Base-by-base conservation (phyloP, 2,888 invertebrate genomes). In the Drosophila leonis region DNA sequence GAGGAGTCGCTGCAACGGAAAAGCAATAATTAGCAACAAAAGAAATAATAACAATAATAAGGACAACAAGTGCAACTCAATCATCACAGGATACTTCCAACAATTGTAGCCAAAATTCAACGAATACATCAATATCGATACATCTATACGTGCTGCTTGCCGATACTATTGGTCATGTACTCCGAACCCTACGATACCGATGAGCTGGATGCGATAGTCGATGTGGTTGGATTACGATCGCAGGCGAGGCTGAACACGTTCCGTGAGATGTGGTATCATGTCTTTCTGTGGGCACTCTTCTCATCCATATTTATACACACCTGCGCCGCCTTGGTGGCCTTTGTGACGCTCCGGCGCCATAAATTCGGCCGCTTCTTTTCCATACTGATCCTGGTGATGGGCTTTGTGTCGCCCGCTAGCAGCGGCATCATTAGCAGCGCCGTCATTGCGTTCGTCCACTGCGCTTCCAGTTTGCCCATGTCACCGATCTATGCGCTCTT, bases 231-330 rank as follows among this genome's bases (percentile, higher is more conserved):
- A 81, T 93, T 96, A 80, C 95, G 95, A 75, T 94, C 95, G 72
- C 94, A 94, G 79, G 95, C 95, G 88, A 95, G 95, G 65, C 94
- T 96, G 81, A 95, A 95, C 92, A 95, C 95, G 71, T 95, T 97
- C 94, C 94, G 96, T 94, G 98, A 98, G 94, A 98, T 98, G 97
- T 98, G 98, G 98, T 98, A 98, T 93, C 97, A 98, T 92, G 96
- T 98, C 92, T 98, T 98, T 94, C 94, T 98, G 90, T 98, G 98
- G 98, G 97, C 98, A 70, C 94, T 98, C 90, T 97, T 98, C 93
- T 98, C 98, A 15, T 98, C 98, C 57, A 95, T 98, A 90, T 96
- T 98, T 92, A 97, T 98, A 80, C 98, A 98, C 93, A 96, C 96
- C 60, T 96, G 98, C 92, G 98, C 98, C 65, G 97, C 97, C 62